A percentile compares a stretch with the other conserved stretches of the same genome.
Conservation (phyloP, 2,113 vertebrate species). For the Platysternon megacephalum region DNA sequence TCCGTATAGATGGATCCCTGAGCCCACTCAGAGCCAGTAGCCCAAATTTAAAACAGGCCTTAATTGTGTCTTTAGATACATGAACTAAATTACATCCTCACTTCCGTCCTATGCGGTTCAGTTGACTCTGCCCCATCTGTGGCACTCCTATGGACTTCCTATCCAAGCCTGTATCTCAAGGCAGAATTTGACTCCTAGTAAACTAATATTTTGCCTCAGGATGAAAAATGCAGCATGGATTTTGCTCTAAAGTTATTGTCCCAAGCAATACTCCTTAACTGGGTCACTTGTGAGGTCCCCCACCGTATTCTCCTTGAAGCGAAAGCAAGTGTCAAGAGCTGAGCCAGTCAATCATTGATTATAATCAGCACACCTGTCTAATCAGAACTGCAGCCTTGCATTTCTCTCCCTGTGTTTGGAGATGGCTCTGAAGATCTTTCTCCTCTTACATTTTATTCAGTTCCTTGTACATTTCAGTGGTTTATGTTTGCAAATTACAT, state of each 20-base stretch:
- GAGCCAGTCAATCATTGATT: neutral
- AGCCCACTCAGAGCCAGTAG: neutral
- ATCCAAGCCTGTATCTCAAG: neutral
- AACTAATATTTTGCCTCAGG: neutral
- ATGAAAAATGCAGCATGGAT: neutral
- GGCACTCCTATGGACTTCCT: neutral
- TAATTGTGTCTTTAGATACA: neutral
- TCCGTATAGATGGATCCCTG: neutral
- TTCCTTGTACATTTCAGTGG: neutral
- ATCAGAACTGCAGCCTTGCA: neutral
- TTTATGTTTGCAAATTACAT: neutral
- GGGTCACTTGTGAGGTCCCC: neutral
- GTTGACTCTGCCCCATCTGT: neutral
- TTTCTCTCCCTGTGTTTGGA: slow-evolving; percentile 6
- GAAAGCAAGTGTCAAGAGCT: neutral
- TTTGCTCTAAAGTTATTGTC: neutral
- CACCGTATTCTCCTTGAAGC: neutral
- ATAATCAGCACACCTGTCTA: neutral
- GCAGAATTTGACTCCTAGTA: neutral
- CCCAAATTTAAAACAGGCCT: neutral
- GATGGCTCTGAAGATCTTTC: neutral
- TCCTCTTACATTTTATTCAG: slow-evolving; percentile 1
- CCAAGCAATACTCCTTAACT: neutral
- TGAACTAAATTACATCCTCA: neutral
- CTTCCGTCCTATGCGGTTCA: neutral